A percentile compares a stretch with the other conserved stretches of the same genome.
Evolutionary conservation across 2,797 vertebrate genomes (phyloP).

Genomic region (Dallia pectoralis): DNA sequence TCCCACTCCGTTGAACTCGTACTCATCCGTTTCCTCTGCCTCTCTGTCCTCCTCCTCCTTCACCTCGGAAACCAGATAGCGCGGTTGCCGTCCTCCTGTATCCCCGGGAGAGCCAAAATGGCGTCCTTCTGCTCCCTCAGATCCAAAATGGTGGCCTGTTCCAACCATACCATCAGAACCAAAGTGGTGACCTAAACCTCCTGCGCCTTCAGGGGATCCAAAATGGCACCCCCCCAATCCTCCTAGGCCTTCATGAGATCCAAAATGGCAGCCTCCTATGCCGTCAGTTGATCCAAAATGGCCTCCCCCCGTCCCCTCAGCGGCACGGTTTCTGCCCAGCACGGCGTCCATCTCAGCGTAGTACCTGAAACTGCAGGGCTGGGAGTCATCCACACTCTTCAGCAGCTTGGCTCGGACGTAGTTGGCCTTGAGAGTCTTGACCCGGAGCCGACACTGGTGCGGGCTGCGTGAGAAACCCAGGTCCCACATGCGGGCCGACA

Average conservation of each 20-base stretch:
- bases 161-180: constrained; percentile 14
- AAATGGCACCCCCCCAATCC: neutral
- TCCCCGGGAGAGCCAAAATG: constrained; percentile 26
- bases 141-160: neutral
- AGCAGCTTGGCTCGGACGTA: constrained; percentile 60
- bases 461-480: constrained; percentile 63
- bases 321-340: constrained; percentile 40
- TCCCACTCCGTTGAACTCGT: constrained; percentile 36
- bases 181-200: neutral
- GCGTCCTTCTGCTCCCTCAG: neutral
- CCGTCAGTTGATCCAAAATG: constrained; percentile 13
- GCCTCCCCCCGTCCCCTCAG: neutral
- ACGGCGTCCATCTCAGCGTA: constrained; percentile 65
- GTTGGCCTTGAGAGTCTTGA: constrained; percentile 67
- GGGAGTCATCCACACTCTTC: constrained; percentile 39
- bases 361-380: constrained; percentile 58
- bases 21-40: constrained; percentile 49
- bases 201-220: neutral
- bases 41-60: constrained; percentile 46
- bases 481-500: constrained; percentile 60
- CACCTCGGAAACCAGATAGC: constrained; percentile 40
- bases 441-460: constrained; percentile 60
- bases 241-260: constrained; percentile 11
- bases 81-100: neutral
- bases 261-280: neutral